These are phyloP conservation scores for Tenthredo notha DNA, from an alignment of 2,888 invertebrate species.

Conservation along the genomic window DNA sequence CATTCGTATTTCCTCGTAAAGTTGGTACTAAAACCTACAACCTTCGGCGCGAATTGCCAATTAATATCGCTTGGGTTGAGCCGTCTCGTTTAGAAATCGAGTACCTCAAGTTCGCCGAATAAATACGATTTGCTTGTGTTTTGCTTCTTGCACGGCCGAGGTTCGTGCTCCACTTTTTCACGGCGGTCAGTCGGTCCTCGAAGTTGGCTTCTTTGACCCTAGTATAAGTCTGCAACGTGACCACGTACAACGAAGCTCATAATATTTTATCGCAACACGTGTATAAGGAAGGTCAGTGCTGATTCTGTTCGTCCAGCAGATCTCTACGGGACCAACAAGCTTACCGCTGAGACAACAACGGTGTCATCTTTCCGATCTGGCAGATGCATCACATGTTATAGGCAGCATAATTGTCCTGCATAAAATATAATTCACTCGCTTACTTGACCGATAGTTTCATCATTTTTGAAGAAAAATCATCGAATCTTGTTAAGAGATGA, in stretches of 20 bases:
- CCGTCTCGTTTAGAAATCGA: slow-evolving; percentile 26
- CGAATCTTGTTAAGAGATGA: neutral
- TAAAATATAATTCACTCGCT: slow-evolving; percentile 4
- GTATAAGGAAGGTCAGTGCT: slow-evolving; percentile 75
- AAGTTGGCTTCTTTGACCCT: slow-evolving; percentile 40
- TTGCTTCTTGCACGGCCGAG: slow-evolving; percentile 14
- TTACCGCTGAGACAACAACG: slow-evolving; percentile 38
- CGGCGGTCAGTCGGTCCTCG: slow-evolving; percentile 23
- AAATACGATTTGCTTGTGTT: slow-evolving; percentile 7
- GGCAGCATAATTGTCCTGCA: neutral
- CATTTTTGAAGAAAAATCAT: neutral
- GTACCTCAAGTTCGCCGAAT: slow-evolving; percentile 23
- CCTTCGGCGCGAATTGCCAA: slow-evolving; percentile 32
- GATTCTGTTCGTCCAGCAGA: slow-evolving; percentile 67
- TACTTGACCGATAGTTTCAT: neutral
- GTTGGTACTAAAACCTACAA: slow-evolving; percentile 7
- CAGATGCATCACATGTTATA: neutral
- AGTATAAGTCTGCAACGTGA: slow-evolving; percentile 63
- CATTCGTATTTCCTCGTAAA: slow-evolving; percentile 23
- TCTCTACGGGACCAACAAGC: slow-evolving; percentile 56
- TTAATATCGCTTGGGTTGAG: neutral
- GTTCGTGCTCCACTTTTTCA: slow-evolving; percentile 45
- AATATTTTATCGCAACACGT: slow-evolving; percentile 74
- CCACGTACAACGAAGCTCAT: slow-evolving; percentile 65
- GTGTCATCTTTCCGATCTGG: slow-evolving; percentile 38